Evolutionary conservation across 2,888 invertebrate species (phyloP).

Genomic region (Xylota sylvarum): DNA sequence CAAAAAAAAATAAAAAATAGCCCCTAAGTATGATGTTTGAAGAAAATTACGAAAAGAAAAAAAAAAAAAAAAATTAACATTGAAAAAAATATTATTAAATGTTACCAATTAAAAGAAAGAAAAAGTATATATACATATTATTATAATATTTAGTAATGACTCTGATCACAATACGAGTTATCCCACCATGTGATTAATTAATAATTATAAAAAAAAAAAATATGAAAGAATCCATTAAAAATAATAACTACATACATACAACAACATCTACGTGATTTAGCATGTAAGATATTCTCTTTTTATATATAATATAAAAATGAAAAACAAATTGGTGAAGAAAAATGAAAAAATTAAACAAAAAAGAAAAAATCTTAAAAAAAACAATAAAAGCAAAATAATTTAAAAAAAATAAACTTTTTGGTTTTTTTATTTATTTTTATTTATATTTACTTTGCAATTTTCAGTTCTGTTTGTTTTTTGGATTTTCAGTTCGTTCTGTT

Average conservation of each 20-base stretch:
- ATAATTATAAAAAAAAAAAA: constrained; percentile 64
- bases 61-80: constrained; percentile 68
- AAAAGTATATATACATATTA: constrained; percentile 67
- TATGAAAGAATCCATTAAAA: constrained; percentile 65
- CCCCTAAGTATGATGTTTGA: constrained; percentile 83
- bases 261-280: constrained; percentile 77
- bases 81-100: constrained; percentile 75
- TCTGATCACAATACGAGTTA: constrained; percentile 81
- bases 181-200: constrained; percentile 82
- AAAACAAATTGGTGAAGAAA: constrained; percentile 70
- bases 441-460: constrained; percentile 26
- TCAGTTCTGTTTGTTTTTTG: constrained; percentile 40
- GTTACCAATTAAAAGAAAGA: constrained; percentile 69
- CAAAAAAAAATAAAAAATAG: constrained; percentile 79
- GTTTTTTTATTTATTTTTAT: constrained; percentile 62
- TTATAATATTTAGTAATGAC: constrained; percentile 78
- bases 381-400: constrained; percentile 72
- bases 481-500: constrained; percentile 16
- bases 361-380: constrained; percentile 34
- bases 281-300: constrained; percentile 76
- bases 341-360: constrained; percentile 40
- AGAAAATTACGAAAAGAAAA: constrained; percentile 81
- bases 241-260: constrained; percentile 73
- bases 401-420: constrained; percentile 64
- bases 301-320: constrained; percentile 74